Base-by-base conservation (phyloP, 2,888 invertebrate genomes). In the Danaus chrysippus region DNA sequence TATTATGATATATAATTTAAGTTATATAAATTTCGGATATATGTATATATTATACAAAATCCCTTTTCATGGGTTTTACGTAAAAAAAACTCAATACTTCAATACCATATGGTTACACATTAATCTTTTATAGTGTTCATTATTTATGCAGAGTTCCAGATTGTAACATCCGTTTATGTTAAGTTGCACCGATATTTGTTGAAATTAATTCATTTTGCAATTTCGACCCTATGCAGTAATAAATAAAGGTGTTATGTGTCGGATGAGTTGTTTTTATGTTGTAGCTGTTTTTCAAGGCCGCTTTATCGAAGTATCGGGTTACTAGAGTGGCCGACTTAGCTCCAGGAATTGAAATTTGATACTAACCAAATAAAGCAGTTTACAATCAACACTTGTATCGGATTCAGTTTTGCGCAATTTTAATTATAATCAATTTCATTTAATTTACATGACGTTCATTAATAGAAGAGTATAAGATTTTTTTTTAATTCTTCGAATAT, bases 241-340 rank as follows among this genome's bases (percentile, higher is more conserved):
- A 1, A 6, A 67, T 69, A 74, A 67, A 65, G 66, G 54, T 66
- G 56, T 64, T 53, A 63, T 59, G 59, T 44, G 60, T 54, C 19
- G 43, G 23, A 63, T 59, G 59, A 52, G 59, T 66, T 59, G 56
- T 66, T 72, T 67, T 65, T 60, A 44, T 68, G 64, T 64, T 69
- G 69, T 72, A 69, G 72, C 71, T 77, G 49, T 10, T 76, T 73
- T 78, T 80, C 86, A 85, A 84, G 86, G 84, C 74, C 76, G 68
- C 68, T 76, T 84, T 86, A 86, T 86, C 84, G 79, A 67, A 73
- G 83, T 80, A 73, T 87, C 76, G 68, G 77, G 83, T 88, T 87
- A 82, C 86, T 75, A 85, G 77, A 85, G 79, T 73, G 75, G 79
- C 83, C 83, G 86, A 78, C 79, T 76, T 76, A 77, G 76, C 75